phyloP scores from a whole-genome alignment of 2,888 invertebrate species.

The Protonemura montana region DNA sequence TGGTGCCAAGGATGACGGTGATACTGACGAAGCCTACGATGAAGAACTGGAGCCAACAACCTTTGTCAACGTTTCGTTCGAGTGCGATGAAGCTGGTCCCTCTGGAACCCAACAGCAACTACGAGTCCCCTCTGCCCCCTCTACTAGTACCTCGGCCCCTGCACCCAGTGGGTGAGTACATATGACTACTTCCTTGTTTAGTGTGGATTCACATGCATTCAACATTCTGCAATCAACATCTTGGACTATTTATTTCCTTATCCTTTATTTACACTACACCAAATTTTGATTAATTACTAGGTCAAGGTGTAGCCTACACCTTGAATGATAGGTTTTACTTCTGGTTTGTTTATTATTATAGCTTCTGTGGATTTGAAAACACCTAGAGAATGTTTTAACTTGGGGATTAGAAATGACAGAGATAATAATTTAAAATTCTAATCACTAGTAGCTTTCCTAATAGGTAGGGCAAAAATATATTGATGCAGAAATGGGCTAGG shows the following conservation, averaged over 20 bases:
- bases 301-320: too few species aligned
- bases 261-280: not conserved
- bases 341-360: too few species aligned
- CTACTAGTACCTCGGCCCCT: conserved; percentile 43
- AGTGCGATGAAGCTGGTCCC: conserved; percentile 59
- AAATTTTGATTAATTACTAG: too few species aligned
- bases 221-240: not conserved
- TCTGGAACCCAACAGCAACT: conserved; percentile 58
- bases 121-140: conserved; percentile 39
- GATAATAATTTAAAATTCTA: too few species aligned
- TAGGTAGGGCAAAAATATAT: too few species aligned
- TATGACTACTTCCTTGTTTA: conserved; percentile 32
- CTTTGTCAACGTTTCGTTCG: conserved; percentile 57
- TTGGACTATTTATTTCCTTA: not conserved
- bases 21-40: conserved; percentile 56
- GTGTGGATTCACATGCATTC: conserved; percentile 46
- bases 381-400: too few species aligned
- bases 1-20: conserved; percentile 47
- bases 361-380: too few species aligned
- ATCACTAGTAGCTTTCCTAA: too few species aligned
- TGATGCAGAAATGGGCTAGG: too few species aligned
- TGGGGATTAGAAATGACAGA: too few species aligned
- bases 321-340: too few species aligned
- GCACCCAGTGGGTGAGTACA: conserved; percentile 49
- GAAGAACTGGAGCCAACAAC: conserved; percentile 58